These are phyloP conservation scores for Eubasilissa regina DNA, from an alignment of 1,140 invertebrate species.

Conservation along the genomic window DNA sequence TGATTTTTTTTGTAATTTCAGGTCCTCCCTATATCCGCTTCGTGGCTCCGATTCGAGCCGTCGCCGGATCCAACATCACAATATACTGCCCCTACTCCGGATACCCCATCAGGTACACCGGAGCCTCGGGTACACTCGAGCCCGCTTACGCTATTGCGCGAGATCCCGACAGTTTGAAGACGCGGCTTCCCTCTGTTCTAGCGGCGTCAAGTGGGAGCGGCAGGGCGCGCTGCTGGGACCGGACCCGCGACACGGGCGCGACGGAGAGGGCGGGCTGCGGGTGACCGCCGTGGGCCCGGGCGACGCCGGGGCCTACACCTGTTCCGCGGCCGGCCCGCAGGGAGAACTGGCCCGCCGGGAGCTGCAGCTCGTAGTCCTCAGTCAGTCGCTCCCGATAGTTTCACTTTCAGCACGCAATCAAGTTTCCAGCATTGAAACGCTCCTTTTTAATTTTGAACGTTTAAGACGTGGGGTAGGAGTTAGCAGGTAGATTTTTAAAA, in stretches of 20 bases:
- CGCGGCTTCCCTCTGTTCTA: constrained; percentile 1
- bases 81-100: constrained; percentile 82
- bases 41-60: constrained; percentile 79
- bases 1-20: too few species aligned
- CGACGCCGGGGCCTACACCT: constrained; percentile 81
- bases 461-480: too few species aligned
- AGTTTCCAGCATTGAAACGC: too few species aligned
- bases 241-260: constrained; percentile 27
- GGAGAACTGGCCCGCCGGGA: constrained; percentile 79
- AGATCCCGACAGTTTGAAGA: not conserved
- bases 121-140: too few species aligned
- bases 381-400: constrained; percentile 66
- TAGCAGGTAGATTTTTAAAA: too few species aligned
- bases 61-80: constrained; percentile 77
- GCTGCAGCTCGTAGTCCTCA: constrained; percentile 79
- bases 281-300: constrained; percentile 79
- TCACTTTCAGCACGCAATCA: too few species aligned
- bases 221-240: constrained; percentile 38
- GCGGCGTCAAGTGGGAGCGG: constrained; percentile 51
- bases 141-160: too few species aligned
- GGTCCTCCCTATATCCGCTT: constrained; percentile 78
- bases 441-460: too few species aligned
- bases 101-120: constrained; percentile 73
- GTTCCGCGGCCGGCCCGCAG: constrained; percentile 79
- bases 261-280: constrained; percentile 75